Evolutionary conservation across 2,888 invertebrate genomes (phyloP).

Genomic region (Pilophorus perplexus): DNA sequence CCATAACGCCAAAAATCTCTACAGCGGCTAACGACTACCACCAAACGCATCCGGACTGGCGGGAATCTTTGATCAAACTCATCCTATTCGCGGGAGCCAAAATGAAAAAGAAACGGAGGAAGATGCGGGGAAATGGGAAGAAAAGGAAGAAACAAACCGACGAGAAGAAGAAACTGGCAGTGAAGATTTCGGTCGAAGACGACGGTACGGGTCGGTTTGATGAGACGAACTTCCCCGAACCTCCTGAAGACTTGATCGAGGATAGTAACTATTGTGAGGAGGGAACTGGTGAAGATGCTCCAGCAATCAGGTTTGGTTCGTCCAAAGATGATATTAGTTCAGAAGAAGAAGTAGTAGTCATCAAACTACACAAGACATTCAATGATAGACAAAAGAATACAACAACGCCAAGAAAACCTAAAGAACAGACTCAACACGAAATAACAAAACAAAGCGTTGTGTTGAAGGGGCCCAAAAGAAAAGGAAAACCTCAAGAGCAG

Average conservation of each 20-base stretch:
- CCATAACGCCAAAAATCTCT: slow-evolving; percentile 42
- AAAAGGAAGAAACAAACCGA: slow-evolving; percentile 20
- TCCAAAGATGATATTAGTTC: not conserved
- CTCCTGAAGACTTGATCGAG: not conserved
- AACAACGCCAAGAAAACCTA: too few relatives aligned
- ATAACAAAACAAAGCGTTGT: not conserved
- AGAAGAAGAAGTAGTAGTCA: too few relatives aligned
- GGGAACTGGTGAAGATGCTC: not conserved
- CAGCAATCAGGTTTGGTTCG: not conserved
- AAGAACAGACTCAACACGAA: not conserved
- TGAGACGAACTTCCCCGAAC: slow-evolving; percentile 26
- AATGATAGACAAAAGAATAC: too few relatives aligned
- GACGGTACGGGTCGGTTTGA: slow-evolving; percentile 10
- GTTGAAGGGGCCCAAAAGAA: too few relatives aligned
- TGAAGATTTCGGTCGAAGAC: not conserved
- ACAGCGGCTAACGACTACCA: slow-evolving; percentile 45
- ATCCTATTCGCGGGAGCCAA: slow-evolving; percentile 33
- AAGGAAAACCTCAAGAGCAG: too few relatives aligned
- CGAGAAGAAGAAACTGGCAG: slow-evolving; percentile 1
- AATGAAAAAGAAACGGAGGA: slow-evolving; percentile 32
- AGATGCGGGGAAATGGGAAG: slow-evolving; percentile 21
- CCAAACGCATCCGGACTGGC: slow-evolving; percentile 44
- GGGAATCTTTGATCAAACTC: slow-evolving; percentile 40
- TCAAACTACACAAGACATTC: too few relatives aligned
- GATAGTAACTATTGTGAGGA: not conserved